Evolutionary conservation across 2,113 vertebrate genomes (phyloP), one percentile per base, ranked within the genome.

Genomic region (Crotalus horridus): DNA sequence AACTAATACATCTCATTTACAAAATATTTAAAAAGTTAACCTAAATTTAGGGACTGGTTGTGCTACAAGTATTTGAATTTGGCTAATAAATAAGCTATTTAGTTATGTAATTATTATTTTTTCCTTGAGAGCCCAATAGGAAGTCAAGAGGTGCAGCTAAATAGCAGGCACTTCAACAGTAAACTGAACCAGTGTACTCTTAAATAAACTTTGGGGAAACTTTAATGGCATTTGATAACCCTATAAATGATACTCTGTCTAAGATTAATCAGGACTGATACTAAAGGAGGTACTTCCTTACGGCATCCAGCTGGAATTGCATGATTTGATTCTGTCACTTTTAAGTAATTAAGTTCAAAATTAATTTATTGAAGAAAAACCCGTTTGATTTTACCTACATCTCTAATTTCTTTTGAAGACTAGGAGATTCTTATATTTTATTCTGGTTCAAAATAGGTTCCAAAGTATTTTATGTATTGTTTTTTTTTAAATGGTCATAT

Each of bases 391-490:
- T 94, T 96, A 95, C 95, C 96, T 95, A 91, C 95, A 93, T 95
- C 48, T 94, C 54, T 93, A n/a, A 93, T 3, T 93, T 94, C 90
- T 94, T 92, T 33, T 93, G 95, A 93, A 94, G 93, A 94, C 95
- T 51, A 9, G 74, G 91, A 95, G 89, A 85, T 94, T 94, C 94
- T 95, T 97, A 93, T 96, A 89, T 97, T 97, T 85, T 92, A 89
- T 96, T 95, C 87, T 96, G 94, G 92, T 95, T 94, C 88, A 94
- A 94, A 97, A 39, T 94, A 90, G 69, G 97, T 97, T 97, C 98
- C 98, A 98, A 98, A 98, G 97, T 96, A 88, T 93, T 96, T 95
- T 95, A 58, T 95, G 85, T 91, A 21, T 48, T 85, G 89, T 91
- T 91, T 89, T 93, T 94, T 96, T 96, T 92, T 95, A 96, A 58